Conservation (phyloP, 92 coral and sea anemone genomes). For the Hydrozoanthus gracilis region DNA sequence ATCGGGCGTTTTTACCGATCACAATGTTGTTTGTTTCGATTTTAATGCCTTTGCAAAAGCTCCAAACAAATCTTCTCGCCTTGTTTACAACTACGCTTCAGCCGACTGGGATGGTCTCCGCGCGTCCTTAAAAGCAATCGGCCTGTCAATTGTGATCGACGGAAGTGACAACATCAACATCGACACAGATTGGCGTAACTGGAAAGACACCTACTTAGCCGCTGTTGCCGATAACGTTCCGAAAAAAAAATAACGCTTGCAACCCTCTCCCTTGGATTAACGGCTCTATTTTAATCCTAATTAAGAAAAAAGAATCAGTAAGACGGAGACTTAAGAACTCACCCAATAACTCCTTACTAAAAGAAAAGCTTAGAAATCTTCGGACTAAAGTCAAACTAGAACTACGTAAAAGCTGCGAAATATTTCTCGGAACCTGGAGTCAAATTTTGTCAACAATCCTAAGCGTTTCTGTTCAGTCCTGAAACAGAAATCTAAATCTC, state of each 20-base stretch:
- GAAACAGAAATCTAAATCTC: no score
- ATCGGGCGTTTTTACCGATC: slow-evolving; percentile 50
- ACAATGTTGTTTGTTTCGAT: slow-evolving; percentile 25
- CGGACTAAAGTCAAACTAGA: no score
- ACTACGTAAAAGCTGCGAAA: no score
- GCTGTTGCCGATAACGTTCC: slow-evolving; percentile 55
- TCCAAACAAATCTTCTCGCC: slow-evolving; percentile 22
- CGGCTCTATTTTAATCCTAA: no score
- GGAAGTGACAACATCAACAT: not conserved
- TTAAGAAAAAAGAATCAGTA: no score
- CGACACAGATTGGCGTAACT: slow-evolving; percentile 35
- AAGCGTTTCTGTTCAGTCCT: no score
- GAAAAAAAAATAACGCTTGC: slow-evolving; percentile 6
- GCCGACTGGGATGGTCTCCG: slow-evolving; percentile 32
- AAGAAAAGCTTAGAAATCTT: no score
- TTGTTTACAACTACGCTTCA: slow-evolving; percentile 33
- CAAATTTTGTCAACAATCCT: no score
- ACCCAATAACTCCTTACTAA: no score
- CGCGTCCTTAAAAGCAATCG: slow-evolving; percentile 6
- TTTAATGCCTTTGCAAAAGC: slow-evolving; percentile 21
- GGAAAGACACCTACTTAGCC: slow-evolving; percentile 52
- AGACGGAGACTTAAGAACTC: no score
- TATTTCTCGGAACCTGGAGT: no score
- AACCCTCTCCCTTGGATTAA: no score
- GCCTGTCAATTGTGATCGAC: not conserved